A percentile compares a stretch with the other conserved stretches of the same genome.
phyloP scores from a whole-genome alignment of 2,797 vertebrate species.

The Cynopterus sphinx region DNA sequence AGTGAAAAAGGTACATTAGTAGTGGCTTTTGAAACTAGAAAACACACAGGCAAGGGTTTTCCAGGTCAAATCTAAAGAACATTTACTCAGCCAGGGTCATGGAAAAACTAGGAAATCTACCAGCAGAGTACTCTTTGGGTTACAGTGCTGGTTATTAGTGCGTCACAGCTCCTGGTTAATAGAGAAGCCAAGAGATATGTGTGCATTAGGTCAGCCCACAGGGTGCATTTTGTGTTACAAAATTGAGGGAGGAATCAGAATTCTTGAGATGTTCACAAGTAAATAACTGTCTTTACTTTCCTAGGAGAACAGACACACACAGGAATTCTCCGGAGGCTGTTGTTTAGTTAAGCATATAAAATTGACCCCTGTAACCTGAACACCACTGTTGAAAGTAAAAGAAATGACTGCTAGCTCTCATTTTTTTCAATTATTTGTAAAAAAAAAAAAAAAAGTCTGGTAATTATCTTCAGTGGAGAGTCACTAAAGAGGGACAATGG shows the following conservation, averaged over 20 bases:
- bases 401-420: neutral
- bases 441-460: neutral
- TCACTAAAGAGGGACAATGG: neutral
- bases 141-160: neutral
- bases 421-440: neutral
- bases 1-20: constrained; percentile 18
- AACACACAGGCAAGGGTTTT: constrained; percentile 62
- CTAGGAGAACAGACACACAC: neutral
- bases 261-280: neutral
- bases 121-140: neutral
- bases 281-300: neutral
- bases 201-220: neutral
- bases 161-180: neutral
- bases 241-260: neutral
- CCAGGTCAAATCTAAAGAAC: constrained; percentile 71
- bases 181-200: neutral
- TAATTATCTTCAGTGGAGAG: neutral
- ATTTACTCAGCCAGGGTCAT: constrained; percentile 41
- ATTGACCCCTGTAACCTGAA: neutral
- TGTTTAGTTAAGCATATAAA: neutral
- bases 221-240: neutral
- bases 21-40: constrained; percentile 47
- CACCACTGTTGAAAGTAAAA: neutral
- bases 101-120: constrained; percentile 63
- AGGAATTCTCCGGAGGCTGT: neutral